These are phyloP conservation scores for Gadopsis bispinosus DNA, from an alignment of 2,797 vertebrate species.

Conservation along the genomic window DNA sequence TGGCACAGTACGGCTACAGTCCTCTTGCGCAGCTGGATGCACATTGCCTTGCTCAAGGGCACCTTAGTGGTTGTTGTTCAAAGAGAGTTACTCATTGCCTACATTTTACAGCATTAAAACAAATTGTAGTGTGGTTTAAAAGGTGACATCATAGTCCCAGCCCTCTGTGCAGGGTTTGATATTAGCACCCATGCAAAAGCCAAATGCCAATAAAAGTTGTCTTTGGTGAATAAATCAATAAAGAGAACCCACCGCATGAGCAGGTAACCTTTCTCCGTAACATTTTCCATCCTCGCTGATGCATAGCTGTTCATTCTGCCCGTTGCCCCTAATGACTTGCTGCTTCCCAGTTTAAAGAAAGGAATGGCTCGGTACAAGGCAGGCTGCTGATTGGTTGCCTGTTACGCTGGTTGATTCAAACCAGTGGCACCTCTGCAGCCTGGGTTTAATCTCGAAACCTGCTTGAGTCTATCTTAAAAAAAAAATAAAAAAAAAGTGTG, in stretches of 20 bases:
- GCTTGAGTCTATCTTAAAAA: neutral
- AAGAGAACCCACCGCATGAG: neutral
- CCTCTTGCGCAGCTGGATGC: slow-evolving; percentile 13
- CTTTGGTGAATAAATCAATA: slow-evolving; percentile 47
- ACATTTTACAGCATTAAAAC: slow-evolving; percentile 24
- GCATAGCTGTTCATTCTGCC: slow-evolving; percentile 5
- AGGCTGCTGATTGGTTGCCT: neutral
- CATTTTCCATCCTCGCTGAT: slow-evolving; percentile 13
- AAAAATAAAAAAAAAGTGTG: too few relatives aligned
- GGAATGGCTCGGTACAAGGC: neutral
- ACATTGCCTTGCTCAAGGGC: slow-evolving; percentile 27
- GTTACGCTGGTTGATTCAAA: neutral
- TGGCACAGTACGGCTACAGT: neutral
- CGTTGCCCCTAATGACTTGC: slow-evolving; percentile 20
- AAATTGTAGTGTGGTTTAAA: slow-evolving; percentile 25
- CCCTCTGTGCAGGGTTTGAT: slow-evolving; percentile 1
- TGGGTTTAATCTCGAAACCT: slow-evolving; percentile 6
- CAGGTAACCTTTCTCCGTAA: slow-evolving; percentile 49
- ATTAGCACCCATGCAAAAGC: slow-evolving; percentile 19
- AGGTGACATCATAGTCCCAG: slow-evolving; percentile 23
- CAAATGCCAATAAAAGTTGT: slow-evolving; percentile 44
- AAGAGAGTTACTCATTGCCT: slow-evolving; percentile 13
- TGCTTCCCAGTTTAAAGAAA: slow-evolving; percentile 3
- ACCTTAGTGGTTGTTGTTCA: slow-evolving; percentile 17
- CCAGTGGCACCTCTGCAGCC: slow-evolving; percentile 4